Percentiles rank a stretch among this genome's conserved stretches.
phyloP scores from a whole-genome alignment of 2,797 vertebrate genomes.

The Aulostomus chinensis region DNA sequence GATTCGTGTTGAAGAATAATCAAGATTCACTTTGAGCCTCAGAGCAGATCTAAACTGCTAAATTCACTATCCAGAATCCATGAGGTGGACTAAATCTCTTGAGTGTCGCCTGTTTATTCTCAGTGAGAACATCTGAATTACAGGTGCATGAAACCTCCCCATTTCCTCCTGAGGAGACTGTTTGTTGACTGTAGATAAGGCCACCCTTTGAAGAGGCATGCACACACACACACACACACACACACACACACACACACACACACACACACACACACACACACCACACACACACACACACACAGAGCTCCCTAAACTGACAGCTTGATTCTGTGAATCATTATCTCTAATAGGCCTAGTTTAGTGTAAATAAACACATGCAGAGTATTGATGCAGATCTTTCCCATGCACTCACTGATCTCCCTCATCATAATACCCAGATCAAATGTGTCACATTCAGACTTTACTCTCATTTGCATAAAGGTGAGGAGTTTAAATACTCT shows the following conservation, averaged over 20 bases:
- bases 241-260: constrained; percentile 22
- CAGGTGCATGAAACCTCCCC: constrained; percentile 67
- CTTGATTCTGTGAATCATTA: constrained; percentile 70
- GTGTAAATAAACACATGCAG: constrained; percentile 72
- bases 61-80: constrained; percentile 38
- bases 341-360: constrained; percentile 73
- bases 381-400: constrained; percentile 50
- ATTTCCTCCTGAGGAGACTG: constrained; percentile 59
- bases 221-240: constrained; percentile 12
- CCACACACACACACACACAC: constrained; percentile 22
- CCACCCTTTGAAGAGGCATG: constrained; percentile 67
- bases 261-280: constrained; percentile 12
- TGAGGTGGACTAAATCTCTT: constrained; percentile 1
- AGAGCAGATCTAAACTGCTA: constrained; percentile 5
- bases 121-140: constrained; percentile 68
- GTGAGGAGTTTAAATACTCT: constrained; percentile 30
- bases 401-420: constrained; percentile 30
- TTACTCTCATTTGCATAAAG: constrained; percentile 52
- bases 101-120: constrained; percentile 49
- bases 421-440: constrained; percentile 39
- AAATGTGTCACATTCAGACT: constrained; percentile 41
- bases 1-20: no score
- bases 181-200: constrained; percentile 77
- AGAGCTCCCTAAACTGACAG: constrained; percentile 60
- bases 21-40: constrained; percentile 4